Percentiles rank a stretch among this genome's conserved stretches.
phyloP scores from a whole-genome alignment of 2,888 invertebrate species.

The Ditylenchus weischeri region DNA sequence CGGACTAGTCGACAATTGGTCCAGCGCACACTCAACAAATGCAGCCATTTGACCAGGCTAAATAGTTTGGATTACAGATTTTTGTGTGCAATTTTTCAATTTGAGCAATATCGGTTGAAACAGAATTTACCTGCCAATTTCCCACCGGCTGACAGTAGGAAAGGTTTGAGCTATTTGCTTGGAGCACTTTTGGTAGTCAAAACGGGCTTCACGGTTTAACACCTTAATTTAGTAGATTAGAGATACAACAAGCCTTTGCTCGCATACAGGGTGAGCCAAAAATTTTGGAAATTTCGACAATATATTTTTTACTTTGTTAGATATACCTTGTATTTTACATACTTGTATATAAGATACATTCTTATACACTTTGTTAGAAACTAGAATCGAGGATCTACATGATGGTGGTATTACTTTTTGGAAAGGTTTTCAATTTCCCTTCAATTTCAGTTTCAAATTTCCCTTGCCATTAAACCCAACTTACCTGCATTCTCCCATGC shows the following conservation, averaged over 20 bases:
- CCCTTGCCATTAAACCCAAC: background rate
- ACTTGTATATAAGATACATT: too few relatives aligned
- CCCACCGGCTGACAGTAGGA: conserved; percentile 23
- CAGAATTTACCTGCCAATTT: conserved; percentile 11
- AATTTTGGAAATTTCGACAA: too few relatives aligned
- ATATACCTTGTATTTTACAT: too few relatives aligned
- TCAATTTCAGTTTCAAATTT: too few relatives aligned
- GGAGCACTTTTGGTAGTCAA: conserved; percentile 27
- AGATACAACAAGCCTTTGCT: too few relatives aligned
- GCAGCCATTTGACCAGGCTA: background rate
- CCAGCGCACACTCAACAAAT: conserved; percentile 18
- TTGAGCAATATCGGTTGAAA: background rate
- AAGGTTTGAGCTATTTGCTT: conserved; percentile 24
- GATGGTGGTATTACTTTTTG: too few relatives aligned
- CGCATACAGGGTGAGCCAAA: too few relatives aligned
- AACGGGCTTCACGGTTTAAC: conserved; percentile 25
- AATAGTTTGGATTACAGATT: background rate
- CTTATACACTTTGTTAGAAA: too few relatives aligned
- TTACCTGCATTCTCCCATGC: conserved; percentile 28
- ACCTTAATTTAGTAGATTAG: conserved; percentile 8
- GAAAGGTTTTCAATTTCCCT: too few relatives aligned
- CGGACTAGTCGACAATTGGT: conserved; percentile 24
- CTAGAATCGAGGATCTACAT: too few relatives aligned
- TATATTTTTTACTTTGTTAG: too few relatives aligned
- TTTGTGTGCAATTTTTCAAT: background rate